These are phyloP conservation scores for Tenrec ecaudatus DNA, from an alignment of 2,113 vertebrate species.

Conservation along the genomic window DNA sequence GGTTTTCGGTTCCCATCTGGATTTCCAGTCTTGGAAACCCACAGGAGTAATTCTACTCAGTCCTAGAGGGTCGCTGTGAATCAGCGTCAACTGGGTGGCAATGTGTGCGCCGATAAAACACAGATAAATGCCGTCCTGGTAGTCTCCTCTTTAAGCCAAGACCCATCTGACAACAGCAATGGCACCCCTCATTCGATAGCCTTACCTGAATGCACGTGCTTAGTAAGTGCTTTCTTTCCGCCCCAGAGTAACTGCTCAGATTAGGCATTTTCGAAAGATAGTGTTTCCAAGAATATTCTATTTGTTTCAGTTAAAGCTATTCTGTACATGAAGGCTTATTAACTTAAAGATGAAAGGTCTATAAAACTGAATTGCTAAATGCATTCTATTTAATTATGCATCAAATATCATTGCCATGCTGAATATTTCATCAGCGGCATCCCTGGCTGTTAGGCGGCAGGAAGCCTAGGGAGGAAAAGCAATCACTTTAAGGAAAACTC, in stretches of 20 bases:
- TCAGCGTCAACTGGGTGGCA: too few species aligned
- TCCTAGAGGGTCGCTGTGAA: too few species aligned
- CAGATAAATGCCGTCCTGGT: neutral
- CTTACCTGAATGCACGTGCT: neutral
- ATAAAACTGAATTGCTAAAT: constrained; percentile 69
- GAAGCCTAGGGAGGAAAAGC: constrained; percentile 12
- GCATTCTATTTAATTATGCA: constrained; percentile 79
- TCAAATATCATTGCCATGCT: constrained; percentile 68
- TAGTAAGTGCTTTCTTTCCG: constrained; percentile 31
- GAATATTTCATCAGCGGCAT: constrained; percentile 80
- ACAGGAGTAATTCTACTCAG: too few species aligned
- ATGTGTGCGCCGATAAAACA: neutral
- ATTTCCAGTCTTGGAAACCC: too few species aligned
- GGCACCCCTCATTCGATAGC: neutral
- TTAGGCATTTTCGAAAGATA: constrained; percentile 35
- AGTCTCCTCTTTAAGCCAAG: neutral
- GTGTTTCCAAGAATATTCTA: constrained; percentile 66
- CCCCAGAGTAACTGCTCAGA: constrained; percentile 1
- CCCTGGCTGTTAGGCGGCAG: constrained; percentile 59
- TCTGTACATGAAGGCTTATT: constrained; percentile 60
- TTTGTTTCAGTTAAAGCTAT: constrained; percentile 53
- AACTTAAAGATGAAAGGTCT: constrained; percentile 67
- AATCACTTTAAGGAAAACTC: constrained; percentile 67
- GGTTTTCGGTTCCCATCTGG: too few species aligned
- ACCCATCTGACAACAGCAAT: neutral